Evolutionary conservation across 2,113 vertebrate genomes (phyloP), one percentile per base, ranked within the genome.

Genomic region (Cyrtonyx montezumae): DNA sequence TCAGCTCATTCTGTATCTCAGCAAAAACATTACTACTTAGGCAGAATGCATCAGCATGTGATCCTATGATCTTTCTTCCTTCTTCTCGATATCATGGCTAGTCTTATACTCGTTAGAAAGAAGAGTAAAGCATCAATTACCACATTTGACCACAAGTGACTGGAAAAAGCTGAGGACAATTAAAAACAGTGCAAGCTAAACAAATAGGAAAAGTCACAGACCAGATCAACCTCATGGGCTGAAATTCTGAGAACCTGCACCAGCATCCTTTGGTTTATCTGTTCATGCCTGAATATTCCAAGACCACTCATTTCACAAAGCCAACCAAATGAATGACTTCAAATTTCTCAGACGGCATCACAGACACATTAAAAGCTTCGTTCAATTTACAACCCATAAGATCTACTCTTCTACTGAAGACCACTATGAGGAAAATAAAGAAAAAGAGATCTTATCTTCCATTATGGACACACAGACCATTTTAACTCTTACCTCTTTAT

Each of bases 401-500:
- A 92, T 3, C 6, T 49, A 37, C 2, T 63, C 49, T 67, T 69
- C 37, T 26, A 74, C 22, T 74, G 12, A 87, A 79, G 37, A 17
- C 8, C 40, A 69, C 11, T 51, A 32, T 13, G 66, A 58, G 16
- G 84, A 69, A 91, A 84, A 59, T 17, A 74, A 30, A 40, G 40
- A 45, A 16, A 55, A 71, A 71, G 11, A 61, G 36, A 34, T 14
- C 34, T n/a, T 16, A 49, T 56, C 70, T 63, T 63, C 48, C 40
- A 42, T 36, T 22, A 71, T 34, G 23, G 18, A 67, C 63, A 56
- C 16, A 48, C 1, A 67, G 20, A 65, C 4, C 45, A 32, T 40
- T 87, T 62, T 53, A 89, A 84, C 11, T 87, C 46, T 94, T 97
- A 99, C 98, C 98, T 99, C 98, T 95, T 99, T 99, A 96, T 99